Evolutionary conservation across 1,140 invertebrate genomes (phyloP), one percentile per base, ranked within the genome.

Genomic region (Trichonephila clavata): DNA sequence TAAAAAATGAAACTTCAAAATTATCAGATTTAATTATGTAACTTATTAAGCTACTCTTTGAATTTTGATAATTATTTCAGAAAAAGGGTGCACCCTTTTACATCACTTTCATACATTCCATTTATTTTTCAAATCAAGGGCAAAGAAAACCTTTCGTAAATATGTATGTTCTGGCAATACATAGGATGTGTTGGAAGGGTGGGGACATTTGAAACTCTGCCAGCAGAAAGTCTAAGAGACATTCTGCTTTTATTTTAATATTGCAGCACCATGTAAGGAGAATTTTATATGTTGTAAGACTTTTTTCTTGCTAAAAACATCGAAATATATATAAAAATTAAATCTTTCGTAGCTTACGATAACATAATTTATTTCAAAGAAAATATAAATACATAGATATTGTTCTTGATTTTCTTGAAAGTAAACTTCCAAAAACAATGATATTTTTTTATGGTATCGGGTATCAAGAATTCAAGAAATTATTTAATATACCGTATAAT

Each of bases 91-190:
- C 16, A 21, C 16, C 18, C 6, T 21, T 20, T 63, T 1, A 21
- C 0, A 21, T 2, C 21, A 1, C 16, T 63, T 63, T 63, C 61
- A 18, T 63, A 63, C 18, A 63, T 63, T 63, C 16, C 20, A 21
- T 63, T 63, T 63, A 63, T 21, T 63, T 32, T 32, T 77, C 16
- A 77, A 77, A 77, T 77, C 16, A 77, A 77, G 71, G 71, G 71
- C 71, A 77, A 77, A 27, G 18, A 18, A 77, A 27, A 77, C 27
- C 3, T 77, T 32, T 77, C 18, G 32, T 39, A 20, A 18, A 32
- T 77, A 32, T 32, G 71, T 77, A 77, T 77, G 27, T 77, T 27
- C 71, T 18, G 18, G 14, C 1, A 18, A 77, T 32, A 27, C 18
- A 20, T 39, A 77, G 71, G 18, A 39, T 39, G 18, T 32, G 27